Percentiles rank a stretch among this genome's conserved stretches.
Conservation (phyloP, 2,113 vertebrate species). For the Sturnus vulgaris region DNA sequence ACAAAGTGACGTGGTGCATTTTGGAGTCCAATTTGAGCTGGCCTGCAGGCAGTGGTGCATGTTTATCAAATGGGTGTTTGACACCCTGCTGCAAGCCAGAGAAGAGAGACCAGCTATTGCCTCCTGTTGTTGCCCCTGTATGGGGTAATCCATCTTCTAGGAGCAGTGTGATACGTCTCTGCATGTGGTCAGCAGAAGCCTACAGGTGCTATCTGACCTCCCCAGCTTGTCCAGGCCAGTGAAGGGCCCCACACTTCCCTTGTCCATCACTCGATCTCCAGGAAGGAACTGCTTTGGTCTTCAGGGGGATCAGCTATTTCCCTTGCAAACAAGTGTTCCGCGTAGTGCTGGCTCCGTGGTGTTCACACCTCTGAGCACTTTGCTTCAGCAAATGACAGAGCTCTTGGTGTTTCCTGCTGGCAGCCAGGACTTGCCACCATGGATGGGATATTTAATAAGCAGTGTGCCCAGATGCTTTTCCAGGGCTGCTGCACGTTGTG, state of each 20-base stretch:
- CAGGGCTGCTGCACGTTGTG: background rate
- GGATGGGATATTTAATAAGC: background rate
- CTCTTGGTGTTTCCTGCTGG: background rate
- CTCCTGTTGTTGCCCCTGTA: background rate
- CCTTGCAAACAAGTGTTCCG: background rate
- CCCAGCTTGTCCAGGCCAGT: background rate
- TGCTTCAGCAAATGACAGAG: background rate
- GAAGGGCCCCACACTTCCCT: background rate
- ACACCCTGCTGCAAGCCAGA: background rate
- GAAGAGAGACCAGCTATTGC: background rate
- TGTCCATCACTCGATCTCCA: background rate
- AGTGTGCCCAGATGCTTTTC: background rate
- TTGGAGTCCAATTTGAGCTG: background rate
- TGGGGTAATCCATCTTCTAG: background rate
- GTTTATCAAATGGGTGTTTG: background rate
- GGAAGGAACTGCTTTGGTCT: background rate
- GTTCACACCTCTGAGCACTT: background rate
- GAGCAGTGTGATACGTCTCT: background rate
- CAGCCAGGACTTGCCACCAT: background rate
- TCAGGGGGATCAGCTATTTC: background rate
- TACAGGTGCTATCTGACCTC: background rate
- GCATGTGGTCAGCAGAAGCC: background rate
- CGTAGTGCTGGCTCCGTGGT: background rate
- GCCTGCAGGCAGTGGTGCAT: background rate
- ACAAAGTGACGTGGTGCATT: background rate